Evolutionary conservation across 1,140 invertebrate genomes (phyloP).

Genomic region (Steinernema feltiae): DNA sequence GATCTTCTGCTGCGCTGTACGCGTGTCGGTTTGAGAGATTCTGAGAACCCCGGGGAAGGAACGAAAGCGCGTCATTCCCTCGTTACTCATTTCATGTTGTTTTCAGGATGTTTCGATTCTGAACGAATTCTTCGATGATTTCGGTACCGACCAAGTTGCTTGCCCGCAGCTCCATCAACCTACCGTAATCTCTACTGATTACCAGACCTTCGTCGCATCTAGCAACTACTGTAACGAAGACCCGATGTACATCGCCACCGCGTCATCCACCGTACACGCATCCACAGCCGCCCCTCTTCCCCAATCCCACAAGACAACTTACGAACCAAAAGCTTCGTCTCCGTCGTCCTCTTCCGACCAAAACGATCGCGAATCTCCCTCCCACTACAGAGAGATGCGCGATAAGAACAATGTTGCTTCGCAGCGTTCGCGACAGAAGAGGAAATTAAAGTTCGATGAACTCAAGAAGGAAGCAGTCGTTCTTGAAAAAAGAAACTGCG

Average conservation of each 20-base stretch:
- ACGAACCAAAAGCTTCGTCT: background rate
- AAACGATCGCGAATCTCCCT: constrained; percentile 5
- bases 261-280: background rate
- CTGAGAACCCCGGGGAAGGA: background rate
- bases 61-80: background rate
- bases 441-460: background rate
- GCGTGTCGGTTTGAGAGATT: background rate
- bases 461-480: background rate
- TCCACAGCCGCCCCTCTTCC: background rate
- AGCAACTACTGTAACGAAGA: too few relatives aligned
- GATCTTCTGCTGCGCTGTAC: background rate
- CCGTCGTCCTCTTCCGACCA: background rate
- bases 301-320: background rate
- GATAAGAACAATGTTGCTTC: constrained; percentile 6
- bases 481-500: background rate
- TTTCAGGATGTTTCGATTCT: constrained; percentile 15
- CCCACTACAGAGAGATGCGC: background rate
- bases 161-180: background rate
- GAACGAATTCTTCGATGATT: constrained; percentile 10
- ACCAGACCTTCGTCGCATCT: background rate
- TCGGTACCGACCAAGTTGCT: background rate
- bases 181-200: background rate
- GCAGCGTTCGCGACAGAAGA: background rate
- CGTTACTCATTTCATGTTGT: background rate
- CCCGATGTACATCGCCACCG: background rate